A percentile compares a stretch with the other conserved stretches of the same genome.
These are phyloP conservation scores for Eutrigla gurnardus DNA, from an alignment of 2,797 vertebrate species.

Conservation along the genomic window DNA sequence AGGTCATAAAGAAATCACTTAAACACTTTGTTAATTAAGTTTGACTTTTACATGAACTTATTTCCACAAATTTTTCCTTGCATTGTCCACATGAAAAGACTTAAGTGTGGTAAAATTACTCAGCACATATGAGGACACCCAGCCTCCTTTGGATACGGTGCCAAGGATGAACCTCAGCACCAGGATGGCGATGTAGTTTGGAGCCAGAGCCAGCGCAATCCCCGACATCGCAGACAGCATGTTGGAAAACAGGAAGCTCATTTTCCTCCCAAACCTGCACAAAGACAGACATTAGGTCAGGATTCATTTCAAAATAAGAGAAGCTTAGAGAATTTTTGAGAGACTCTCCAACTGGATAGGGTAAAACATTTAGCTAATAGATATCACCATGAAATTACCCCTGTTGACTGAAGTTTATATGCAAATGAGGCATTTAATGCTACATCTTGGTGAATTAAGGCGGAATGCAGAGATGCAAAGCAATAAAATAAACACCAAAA, in stretches of 20 bases:
- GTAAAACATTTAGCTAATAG: background rate
- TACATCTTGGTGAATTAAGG: background rate
- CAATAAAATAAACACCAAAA: no score
- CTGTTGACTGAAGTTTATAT: no score
- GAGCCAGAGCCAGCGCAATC: constrained; percentile 85
- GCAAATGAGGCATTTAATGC: background rate
- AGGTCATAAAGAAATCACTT: no score
- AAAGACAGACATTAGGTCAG: background rate
- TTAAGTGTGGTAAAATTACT: constrained; percentile 79
- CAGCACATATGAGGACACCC: constrained; percentile 91
- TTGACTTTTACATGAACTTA: no score
- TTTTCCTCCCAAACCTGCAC: constrained; percentile 89
- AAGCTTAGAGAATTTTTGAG: background rate
- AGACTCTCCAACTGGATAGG: background rate
- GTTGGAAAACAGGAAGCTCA: constrained; percentile 87
- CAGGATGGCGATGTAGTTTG: constrained; percentile 88
- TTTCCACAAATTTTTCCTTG: no score
- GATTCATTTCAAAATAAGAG: background rate
- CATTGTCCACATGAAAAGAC: no score
- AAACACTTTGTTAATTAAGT: no score
- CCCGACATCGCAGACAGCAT: constrained; percentile 86
- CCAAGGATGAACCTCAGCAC: constrained; percentile 90
- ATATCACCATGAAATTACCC: background rate
- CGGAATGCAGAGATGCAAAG: background rate
- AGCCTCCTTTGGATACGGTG: constrained; percentile 91